Base-by-base conservation (phyloP, 2,888 invertebrate species). In the Calliopum simillimum region DNA sequence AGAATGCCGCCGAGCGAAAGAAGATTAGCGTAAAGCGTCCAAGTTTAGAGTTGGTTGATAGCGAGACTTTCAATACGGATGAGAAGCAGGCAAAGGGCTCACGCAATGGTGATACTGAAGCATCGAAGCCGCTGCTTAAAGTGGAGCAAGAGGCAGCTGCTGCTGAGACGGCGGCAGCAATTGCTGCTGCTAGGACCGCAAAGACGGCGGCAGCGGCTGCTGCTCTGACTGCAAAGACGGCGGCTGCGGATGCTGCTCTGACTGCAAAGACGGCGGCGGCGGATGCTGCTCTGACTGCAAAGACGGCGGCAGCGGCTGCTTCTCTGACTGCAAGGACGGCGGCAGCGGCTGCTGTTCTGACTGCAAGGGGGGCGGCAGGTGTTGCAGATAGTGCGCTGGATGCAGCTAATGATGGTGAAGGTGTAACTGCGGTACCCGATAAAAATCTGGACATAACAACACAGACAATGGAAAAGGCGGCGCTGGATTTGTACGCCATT, bases 401-500 rank as follows among this genome's bases (percentile, higher is more conserved):
- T 5, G 33, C 33, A 33, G 71, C 68, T 1, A 73, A 73, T 3
- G 49, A 58, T 8, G 58, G 67, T 33, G 58, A 56, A 16, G 16
- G 19, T n/a, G 56, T 67, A 8, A 67, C 67, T 16, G 67, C 58
- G 14, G 49, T 67, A 49, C 67, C 67, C 41, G 74, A 76, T 12
- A 80, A 81, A 5, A 78, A 80, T 2, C 76, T 76, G 1, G 81
- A 84, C 14, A 83, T 84, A 75, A 86, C 86, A 6, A 90, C 89
- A 4, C 91, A 91, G 41, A 90, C 91, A 44, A 93, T 93, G 91
- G 93, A 94, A 80, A 94, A 94, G 86, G 93, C 93, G 0, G 95
- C 94, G 13, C 87, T 94, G 14, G 95, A 95, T 78, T 87, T 95
- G 59, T 95, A 95, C 80, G 95, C 95, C 0, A 93, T 94, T 78